Evolutionary conservation across 2,797 vertebrate species (phyloP), one percentile per base, ranked within the genome.

Genomic region (Cottoperca gobio): DNA sequence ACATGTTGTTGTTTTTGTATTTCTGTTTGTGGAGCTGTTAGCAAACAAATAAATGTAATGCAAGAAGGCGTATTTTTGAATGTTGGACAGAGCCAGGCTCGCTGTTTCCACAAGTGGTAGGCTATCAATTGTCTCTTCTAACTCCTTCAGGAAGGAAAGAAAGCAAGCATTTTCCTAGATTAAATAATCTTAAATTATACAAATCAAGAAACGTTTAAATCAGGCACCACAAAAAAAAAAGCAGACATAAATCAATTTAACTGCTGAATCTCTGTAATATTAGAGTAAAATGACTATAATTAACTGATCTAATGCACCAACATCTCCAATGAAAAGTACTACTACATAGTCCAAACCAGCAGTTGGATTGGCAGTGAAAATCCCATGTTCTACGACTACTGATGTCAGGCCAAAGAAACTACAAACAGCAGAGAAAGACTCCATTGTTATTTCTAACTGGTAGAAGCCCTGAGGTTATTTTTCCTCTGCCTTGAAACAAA

Each of bases 401-500:
- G 86, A 88, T 87, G 83, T 92, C 78, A 79, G 69, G 79, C 81
- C 86, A 86, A 78, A 74, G 72, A 82, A 81, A 80, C 84, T 87
- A 83, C 89, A 90, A 90, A 90, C 84, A 86, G 86, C 72, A 58
- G 73, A 85, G 85, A 90, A 92, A 87, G 88, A 88, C 90, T 90
- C 89, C 90, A 93, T 94, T 94, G 91, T 94, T 94, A 93, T 93
- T 93, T 93, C 89, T 87, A 86, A 90, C 90, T 77, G 83, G 85
- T 92, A 90, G 88, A 93, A 92, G 91, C 92, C 93, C 92, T 23
- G 88, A 76, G 92, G 92, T 92, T 93, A 92, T 94, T 92, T 92
- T 92, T 88, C 86, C 88, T 86, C 92, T 91, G 91, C 88, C 91
- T 93, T 93, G 92, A 93, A 94, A 93, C 90, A 92, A 93, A 94